A percentile compares a stretch with the other conserved stretches of the same genome.
phyloP scores from a whole-genome alignment of 2,113 vertebrate species.

The Chlorocebus sabaeus region DNA sequence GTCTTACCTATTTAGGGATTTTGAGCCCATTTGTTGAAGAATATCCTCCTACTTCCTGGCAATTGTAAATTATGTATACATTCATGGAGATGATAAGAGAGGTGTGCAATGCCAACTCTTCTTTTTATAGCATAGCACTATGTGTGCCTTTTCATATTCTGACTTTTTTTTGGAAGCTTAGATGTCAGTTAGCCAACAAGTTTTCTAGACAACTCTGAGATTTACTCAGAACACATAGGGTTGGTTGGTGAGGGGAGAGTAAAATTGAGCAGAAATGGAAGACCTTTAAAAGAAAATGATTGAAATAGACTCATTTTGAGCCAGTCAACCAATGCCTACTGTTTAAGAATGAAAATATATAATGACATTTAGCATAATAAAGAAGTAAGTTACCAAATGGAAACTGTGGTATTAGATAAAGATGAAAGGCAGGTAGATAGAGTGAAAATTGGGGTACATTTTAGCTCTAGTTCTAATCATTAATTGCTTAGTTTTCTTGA shows the following conservation, averaged over 20 bases:
- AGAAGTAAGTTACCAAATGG: neutral
- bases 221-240: neutral
- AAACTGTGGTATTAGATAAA: neutral
- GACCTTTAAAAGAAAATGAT: neutral
- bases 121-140: neutral
- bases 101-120: neutral
- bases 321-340: neutral
- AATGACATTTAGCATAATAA: neutral
- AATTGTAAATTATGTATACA: neutral
- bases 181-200: neutral
- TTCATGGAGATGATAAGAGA: neutral
- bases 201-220: neutral
- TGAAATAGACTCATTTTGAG: neutral
- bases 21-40: constrained; percentile 19
- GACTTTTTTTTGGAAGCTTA: neutral
- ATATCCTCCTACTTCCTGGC: neutral
- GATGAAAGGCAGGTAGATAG: neutral
- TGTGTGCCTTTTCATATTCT: neutral
- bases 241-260: neutral
- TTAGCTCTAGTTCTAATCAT: neutral
- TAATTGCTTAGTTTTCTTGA: neutral
- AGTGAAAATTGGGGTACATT: neutral
- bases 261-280: constrained; percentile 2
- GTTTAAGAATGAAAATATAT: neutral
- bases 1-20: neutral